Evolutionary conservation across 2,113 vertebrate genomes (phyloP).

Genomic region (Microtus montanus): DNA sequence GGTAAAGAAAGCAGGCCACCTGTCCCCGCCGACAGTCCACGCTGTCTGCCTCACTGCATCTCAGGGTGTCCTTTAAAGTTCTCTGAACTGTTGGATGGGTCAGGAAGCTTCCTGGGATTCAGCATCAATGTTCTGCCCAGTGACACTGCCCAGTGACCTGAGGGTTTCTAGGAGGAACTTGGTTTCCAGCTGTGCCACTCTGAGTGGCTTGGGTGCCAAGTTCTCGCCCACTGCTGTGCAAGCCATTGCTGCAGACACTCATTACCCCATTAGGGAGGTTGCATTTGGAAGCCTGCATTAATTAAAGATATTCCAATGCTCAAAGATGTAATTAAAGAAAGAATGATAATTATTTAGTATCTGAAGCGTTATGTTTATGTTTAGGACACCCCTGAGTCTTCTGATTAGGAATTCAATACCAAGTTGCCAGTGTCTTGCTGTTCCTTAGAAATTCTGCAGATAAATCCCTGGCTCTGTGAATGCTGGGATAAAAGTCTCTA

Average conservation of each 20-base stretch:
- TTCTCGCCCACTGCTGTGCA: neutral
- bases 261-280: neutral
- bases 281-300: neutral
- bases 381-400: constrained; percentile 38
- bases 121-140: neutral
- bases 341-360: constrained; percentile 54
- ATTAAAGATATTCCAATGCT: constrained; percentile 20
- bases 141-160: neutral
- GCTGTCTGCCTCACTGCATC: neutral
- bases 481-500: neutral
- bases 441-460: constrained; percentile 33
- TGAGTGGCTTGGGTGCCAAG: neutral
- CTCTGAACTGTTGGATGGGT: neutral
- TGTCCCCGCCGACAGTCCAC: neutral
- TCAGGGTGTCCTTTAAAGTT: neutral
- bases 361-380: constrained; percentile 44
- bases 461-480: neutral
- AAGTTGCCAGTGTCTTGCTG: constrained; percentile 31
- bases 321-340: constrained; percentile 55
- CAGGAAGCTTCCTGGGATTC: neutral
- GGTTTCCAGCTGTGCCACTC: neutral
- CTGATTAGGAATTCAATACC: constrained; percentile 31
- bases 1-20: constrained; percentile 3
- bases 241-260: neutral
- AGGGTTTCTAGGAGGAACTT: neutral